Percentiles rank a stretch among this genome's conserved stretches.
phyloP scores from a whole-genome alignment of 2,797 vertebrate species.

The Protonibea diacanthus region DNA sequence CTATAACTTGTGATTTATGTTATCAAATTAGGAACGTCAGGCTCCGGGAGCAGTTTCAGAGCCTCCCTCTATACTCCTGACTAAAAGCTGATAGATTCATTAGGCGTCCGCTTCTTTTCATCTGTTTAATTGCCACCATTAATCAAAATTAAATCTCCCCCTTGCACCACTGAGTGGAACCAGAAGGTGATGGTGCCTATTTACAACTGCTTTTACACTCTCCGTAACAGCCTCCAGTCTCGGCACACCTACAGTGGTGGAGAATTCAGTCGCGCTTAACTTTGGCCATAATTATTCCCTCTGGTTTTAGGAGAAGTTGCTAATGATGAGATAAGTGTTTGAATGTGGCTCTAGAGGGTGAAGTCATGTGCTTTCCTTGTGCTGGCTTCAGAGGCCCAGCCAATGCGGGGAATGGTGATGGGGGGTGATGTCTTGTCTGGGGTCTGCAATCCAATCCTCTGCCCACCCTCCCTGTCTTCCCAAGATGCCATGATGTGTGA shows the following conservation, averaged over 20 bases:
- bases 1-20: conserved; percentile 65
- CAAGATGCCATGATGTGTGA: conserved; percentile 11
- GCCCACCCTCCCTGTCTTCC: conserved; percentile 16
- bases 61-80: conserved; percentile 35
- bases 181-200: conserved; percentile 13
- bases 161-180: conserved; percentile 32
- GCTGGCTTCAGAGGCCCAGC: conserved; percentile 51
- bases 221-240: conserved; percentile 17
- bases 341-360: conserved; percentile 43
- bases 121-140: conserved; percentile 74
- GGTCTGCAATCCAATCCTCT: conserved; percentile 56
- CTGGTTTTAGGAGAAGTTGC: conserved; percentile 40
- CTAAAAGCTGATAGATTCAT: conserved; percentile 64
- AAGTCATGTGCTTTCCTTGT: conserved; percentile 70
- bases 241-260: conserved; percentile 22
- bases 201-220: conserved; percentile 19
- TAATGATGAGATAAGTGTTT: conserved; percentile 66
- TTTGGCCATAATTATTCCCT: conserved; percentile 53
- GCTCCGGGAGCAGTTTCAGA: conserved; percentile 49
- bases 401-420: background rate
- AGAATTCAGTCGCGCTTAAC: conserved; percentile 26
- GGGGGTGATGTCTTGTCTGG: conserved; percentile 30
- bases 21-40: conserved; percentile 53
- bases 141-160: conserved; percentile 67
- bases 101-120: conserved; percentile 59